Evolutionary conservation across 2,797 vertebrate species (phyloP).

Genomic region (Sebastes reedi): DNA sequence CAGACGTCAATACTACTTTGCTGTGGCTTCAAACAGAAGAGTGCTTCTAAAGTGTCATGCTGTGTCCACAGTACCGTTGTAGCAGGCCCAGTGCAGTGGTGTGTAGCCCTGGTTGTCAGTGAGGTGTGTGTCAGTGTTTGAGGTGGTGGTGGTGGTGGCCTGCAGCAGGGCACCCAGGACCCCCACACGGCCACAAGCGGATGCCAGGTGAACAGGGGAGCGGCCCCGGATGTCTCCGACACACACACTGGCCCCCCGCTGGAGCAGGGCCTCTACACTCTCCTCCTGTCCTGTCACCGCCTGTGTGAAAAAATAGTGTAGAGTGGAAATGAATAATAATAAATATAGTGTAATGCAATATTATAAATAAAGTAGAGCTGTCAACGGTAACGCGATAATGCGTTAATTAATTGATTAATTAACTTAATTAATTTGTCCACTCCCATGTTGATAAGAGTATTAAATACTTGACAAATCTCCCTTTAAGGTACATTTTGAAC

Average conservation of each 20-base stretch:
- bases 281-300: conserved; percentile 94
- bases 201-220: conserved; percentile 92
- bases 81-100: conserved; percentile 97
- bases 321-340: neutral
- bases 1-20: neutral
- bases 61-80: conserved; percentile 86
- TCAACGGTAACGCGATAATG: too few relatives aligned
- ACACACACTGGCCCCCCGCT: conserved; percentile 88
- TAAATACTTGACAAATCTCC: too few relatives aligned
- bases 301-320: conserved; percentile 64
- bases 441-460: too few relatives aligned
- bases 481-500: too few relatives aligned
- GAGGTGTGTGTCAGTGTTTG: conserved; percentile 81
- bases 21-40: neutral
- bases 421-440: too few relatives aligned
- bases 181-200: conserved; percentile 90
- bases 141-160: conserved; percentile 70
- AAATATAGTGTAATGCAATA: neutral
- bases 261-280: conserved; percentile 92
- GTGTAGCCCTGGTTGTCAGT: conserved; percentile 95
- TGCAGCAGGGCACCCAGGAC: conserved; percentile 90
- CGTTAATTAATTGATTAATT: too few relatives aligned
- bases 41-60: neutral
- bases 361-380: too few relatives aligned
- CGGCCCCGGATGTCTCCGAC: conserved; percentile 88